A percentile compares a stretch with the other conserved stretches of the same genome.
phyloP scores from a whole-genome alignment of 2,888 invertebrate genomes.

The Caprella mutica region DNA sequence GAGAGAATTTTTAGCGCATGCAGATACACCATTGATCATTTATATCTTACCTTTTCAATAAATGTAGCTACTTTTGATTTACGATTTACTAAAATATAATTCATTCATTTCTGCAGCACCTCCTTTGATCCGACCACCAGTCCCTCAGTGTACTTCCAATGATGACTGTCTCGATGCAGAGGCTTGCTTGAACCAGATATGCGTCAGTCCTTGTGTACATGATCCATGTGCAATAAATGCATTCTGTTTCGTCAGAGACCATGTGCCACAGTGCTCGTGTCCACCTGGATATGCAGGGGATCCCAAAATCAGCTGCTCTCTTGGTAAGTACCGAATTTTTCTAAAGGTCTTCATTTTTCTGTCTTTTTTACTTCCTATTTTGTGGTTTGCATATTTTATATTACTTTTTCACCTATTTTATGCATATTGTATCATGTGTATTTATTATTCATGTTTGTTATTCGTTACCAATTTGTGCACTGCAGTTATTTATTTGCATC shows the following conservation, averaged over 20 bases:
- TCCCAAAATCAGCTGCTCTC: slow-evolving; percentile 45
- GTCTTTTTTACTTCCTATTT: neutral
- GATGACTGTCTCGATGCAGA: slow-evolving; percentile 30
- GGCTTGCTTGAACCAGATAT: slow-evolving; percentile 54
- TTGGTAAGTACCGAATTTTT: slow-evolving; percentile 52
- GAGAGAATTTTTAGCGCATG: too few species aligned
- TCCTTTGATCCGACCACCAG: slow-evolving; percentile 1
- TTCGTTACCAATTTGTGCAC: neutral
- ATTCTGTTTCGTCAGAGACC: slow-evolving; percentile 38
- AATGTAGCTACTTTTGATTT: too few species aligned
- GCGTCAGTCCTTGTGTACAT: slow-evolving; percentile 55
- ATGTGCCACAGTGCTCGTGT: slow-evolving; percentile 63
- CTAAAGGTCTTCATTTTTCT: neutral
- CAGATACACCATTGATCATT: too few species aligned
- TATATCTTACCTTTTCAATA: too few species aligned
- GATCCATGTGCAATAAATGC: slow-evolving; percentile 52
- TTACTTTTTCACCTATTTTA: neutral
- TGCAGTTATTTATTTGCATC: neutral
- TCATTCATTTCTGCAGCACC: slow-evolving; percentile 13
- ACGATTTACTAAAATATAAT: too few species aligned
- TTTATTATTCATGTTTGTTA: neutral
- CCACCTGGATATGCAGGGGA: slow-evolving; percentile 62
- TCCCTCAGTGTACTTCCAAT: slow-evolving; percentile 40
- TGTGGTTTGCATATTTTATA: too few species aligned
- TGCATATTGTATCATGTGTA: neutral